Conservation (phyloP, 2,797 vertebrate genomes). For the Heteromormyrus szaboi region DNA sequence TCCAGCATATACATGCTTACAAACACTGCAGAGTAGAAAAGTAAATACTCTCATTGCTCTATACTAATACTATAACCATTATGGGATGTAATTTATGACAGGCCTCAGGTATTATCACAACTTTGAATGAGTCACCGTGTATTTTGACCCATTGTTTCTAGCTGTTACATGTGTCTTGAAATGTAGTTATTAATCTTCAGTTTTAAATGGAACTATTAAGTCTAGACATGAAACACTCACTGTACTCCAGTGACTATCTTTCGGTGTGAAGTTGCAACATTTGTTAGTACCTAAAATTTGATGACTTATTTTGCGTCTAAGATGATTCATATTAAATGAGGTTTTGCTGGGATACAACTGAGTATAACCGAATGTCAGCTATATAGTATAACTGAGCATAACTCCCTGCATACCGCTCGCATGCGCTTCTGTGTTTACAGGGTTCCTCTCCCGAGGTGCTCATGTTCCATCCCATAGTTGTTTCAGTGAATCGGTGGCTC, state of each 20-base stretch:
- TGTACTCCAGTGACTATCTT: not conserved
- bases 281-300: not conserved
- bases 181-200: not conserved
- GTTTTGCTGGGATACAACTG: not conserved
- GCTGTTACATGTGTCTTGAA: not conserved
- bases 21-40: not conserved
- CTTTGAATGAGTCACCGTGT: not conserved
- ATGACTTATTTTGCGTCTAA: not conserved
- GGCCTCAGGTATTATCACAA: not conserved
- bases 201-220: not conserved
- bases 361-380: too few species aligned
- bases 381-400: too few species aligned
- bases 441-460: not conserved
- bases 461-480: not conserved
- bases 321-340: not conserved
- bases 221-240: not conserved
- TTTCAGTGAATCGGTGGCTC: not conserved
- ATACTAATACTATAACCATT: constrained; percentile 11
- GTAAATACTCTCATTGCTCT: not conserved
- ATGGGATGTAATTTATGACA: not conserved
- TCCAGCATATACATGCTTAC: not conserved
- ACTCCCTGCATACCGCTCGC: not conserved
- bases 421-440: not conserved
- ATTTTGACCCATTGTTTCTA: not conserved
- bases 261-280: not conserved